Conservation (phyloP, 2,888 invertebrate species). For the Chloroclysta siterata region DNA sequence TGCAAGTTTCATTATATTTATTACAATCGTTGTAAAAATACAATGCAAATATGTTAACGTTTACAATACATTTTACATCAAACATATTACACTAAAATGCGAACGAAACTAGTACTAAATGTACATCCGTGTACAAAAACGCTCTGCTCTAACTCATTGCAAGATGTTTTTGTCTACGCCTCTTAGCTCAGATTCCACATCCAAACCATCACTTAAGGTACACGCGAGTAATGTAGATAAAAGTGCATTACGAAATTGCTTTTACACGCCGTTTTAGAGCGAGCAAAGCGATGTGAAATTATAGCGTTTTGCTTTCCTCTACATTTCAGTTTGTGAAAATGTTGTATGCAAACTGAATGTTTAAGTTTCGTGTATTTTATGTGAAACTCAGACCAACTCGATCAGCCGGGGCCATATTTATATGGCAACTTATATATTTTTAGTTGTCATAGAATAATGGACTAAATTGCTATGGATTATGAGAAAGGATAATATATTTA, state of each 20-base stretch:
- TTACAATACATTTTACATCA: conserved; percentile 1
- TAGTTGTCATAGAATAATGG: too few species aligned
- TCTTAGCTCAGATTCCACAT: conserved; percentile 45
- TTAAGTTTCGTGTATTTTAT: conserved; percentile 12
- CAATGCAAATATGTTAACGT: background rate
- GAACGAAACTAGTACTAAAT: conserved; percentile 28
- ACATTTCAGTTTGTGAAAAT: conserved; percentile 26
- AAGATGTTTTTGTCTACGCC: conserved; percentile 44
- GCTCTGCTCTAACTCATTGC: conserved; percentile 33
- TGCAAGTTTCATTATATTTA: background rate
- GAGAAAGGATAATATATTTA: too few species aligned
- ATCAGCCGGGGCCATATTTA: background rate
- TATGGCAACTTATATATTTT: too few species aligned
- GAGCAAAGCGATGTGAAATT: conserved; percentile 51
- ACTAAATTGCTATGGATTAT: too few species aligned
- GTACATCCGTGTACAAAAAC: conserved; percentile 34
- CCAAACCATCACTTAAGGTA: conserved; percentile 45
- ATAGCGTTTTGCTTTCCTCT: conserved; percentile 25
- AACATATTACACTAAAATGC: conserved; percentile 19
- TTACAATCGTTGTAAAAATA: background rate
- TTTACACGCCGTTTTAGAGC: conserved; percentile 64
- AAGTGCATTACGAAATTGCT: conserved; percentile 77
- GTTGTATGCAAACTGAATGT: conserved; percentile 20
- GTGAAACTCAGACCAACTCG: background rate
- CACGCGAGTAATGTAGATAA: conserved; percentile 52